These are phyloP conservation scores for Leucania comma DNA, from an alignment of 2,888 invertebrate genomes.

Conservation along the genomic window DNA sequence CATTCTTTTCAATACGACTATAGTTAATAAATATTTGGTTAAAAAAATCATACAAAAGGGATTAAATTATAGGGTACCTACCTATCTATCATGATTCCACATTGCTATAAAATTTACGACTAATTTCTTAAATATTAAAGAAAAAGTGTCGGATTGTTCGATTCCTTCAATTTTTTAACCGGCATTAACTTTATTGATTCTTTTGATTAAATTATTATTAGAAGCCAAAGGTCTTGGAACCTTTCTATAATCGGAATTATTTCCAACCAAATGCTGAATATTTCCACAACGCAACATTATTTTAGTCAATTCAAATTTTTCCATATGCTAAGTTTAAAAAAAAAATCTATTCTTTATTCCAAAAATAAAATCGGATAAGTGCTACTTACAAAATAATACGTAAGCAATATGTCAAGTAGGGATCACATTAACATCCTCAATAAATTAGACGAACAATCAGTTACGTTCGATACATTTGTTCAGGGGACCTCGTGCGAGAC, in stretches of 20 bases:
- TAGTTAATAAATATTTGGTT: not conserved
- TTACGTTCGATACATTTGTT: constrained; percentile 54
- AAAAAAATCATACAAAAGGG: too few relatives aligned
- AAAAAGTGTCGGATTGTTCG: not conserved
- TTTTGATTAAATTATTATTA: not conserved
- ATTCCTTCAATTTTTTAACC: not conserved
- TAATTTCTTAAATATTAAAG: not conserved
- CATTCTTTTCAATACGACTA: not conserved
- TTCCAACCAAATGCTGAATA: not conserved
- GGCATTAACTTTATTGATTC: not conserved
- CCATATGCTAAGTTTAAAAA: not conserved
- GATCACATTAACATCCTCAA: constrained; percentile 50
- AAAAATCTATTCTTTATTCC: not conserved
- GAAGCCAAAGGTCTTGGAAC: not conserved
- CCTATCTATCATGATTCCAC: not conserved
- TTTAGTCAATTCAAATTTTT: not conserved
- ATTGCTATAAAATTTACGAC: not conserved
- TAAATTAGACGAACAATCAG: constrained; percentile 52
- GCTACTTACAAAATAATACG: constrained; percentile 36
- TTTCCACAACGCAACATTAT: not conserved
- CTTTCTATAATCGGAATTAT: not conserved
- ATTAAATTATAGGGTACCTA: too few relatives aligned
- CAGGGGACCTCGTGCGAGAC: constrained; percentile 24
- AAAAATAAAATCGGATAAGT: constrained; percentile 26
- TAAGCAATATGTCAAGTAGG: constrained; percentile 38